phyloP scores from a whole-genome alignment of 2,113 vertebrate genomes.

The Sprattus sprattus region DNA sequence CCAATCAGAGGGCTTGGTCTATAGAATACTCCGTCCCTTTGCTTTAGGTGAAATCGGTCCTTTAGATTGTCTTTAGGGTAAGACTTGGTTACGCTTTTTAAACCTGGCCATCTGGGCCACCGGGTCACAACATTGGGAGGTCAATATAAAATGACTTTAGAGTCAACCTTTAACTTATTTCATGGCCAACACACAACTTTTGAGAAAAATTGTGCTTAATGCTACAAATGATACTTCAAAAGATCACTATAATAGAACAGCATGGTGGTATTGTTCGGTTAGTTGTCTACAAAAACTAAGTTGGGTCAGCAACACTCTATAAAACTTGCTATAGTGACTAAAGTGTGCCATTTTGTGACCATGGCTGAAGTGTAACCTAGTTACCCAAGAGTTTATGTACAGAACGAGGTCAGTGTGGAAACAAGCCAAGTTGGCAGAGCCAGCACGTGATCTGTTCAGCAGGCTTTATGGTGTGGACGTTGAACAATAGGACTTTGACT shows the following conservation, averaged over 20 bases:
- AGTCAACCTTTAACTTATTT: not conserved
- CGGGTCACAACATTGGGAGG: too few species aligned
- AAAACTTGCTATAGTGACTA: too few species aligned
- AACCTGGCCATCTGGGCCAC: too few species aligned
- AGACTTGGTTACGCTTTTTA: too few species aligned
- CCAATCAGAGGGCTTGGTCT: not conserved
- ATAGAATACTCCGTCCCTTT: not conserved
- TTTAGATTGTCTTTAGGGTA: too few species aligned
- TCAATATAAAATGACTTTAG: too few species aligned
- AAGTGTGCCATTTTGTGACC: not conserved
- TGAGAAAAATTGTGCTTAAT: not conserved
- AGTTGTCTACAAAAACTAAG: too few species aligned
- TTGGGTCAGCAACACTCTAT: too few species aligned
- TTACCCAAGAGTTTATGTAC: not conserved
- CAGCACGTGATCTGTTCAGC: not conserved
- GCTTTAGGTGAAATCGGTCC: too few species aligned
- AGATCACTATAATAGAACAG: too few species aligned
- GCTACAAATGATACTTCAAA: not conserved
- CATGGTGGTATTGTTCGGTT: too few species aligned
- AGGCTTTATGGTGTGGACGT: conserved; percentile 5
- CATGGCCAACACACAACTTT: not conserved
- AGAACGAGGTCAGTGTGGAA: not conserved
- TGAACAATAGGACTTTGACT: not conserved
- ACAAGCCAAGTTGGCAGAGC: not conserved
- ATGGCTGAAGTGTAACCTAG: not conserved